Percentiles rank a stretch among this genome's conserved stretches.
Evolutionary conservation across 2,113 vertebrate genomes (phyloP).

Genomic region (Bos javanicus): DNA sequence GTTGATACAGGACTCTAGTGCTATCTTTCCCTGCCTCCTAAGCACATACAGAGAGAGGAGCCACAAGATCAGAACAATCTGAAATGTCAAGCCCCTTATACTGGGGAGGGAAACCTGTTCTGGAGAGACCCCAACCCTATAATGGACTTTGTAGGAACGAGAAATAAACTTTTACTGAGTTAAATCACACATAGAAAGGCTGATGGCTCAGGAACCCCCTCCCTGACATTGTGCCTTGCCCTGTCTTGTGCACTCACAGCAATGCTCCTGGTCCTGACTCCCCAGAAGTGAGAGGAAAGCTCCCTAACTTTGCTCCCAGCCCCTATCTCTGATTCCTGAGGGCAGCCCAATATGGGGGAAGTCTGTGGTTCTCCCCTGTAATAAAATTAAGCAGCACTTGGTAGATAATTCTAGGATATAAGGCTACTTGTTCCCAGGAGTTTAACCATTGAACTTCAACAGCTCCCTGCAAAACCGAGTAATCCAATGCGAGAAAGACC

Average conservation of each 20-base stretch:
- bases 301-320: neutral
- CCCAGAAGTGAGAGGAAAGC: neutral
- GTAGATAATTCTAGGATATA: neutral
- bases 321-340: neutral
- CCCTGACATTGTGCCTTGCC: too few relatives aligned
- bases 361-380: neutral
- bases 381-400: neutral
- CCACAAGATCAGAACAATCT: neutral
- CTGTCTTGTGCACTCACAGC: neutral
- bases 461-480: neutral
- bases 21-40: neutral
- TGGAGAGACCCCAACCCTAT: neutral
- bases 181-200: neutral
- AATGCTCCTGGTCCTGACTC: neutral
- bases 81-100: neutral
- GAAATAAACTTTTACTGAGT: neutral
- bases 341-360: neutral
- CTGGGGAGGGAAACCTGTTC: neutral
- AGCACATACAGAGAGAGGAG: neutral
- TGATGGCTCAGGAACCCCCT: neutral
- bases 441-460: neutral
- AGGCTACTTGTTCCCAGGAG: neutral
- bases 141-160: neutral
- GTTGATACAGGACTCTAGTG: neutral
- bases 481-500: neutral